Conservation (phyloP, 1,140 invertebrate genomes). For the Saccostrea cuccullata region DNA sequence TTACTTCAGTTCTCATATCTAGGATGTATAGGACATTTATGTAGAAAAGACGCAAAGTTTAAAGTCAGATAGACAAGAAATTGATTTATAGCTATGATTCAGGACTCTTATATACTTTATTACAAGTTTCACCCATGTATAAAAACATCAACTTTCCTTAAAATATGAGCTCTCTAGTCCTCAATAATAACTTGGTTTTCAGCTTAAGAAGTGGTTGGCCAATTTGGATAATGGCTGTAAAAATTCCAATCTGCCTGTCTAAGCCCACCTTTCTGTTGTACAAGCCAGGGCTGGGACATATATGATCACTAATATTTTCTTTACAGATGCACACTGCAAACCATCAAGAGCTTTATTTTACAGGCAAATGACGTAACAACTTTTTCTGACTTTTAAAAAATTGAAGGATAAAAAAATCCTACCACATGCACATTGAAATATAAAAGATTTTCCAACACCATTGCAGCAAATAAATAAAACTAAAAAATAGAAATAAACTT, state of each 20-base stretch:
- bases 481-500: background rate
- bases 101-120: constrained; percentile 33
- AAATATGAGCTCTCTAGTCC: constrained; percentile 29
- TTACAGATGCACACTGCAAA: constrained; percentile 8
- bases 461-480: background rate
- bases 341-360: constrained; percentile 18
- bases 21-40: background rate
- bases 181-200: constrained; percentile 2
- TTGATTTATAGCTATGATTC: constrained; percentile 19
- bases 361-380: background rate
- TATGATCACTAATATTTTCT: constrained; percentile 33
- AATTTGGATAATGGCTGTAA: constrained; percentile 28
- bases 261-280: background rate
- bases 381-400: background rate
- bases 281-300: background rate
- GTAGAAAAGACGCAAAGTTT: background rate
- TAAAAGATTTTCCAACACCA: constrained; percentile 20
- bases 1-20: constrained; percentile 13
- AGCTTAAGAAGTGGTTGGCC: constrained; percentile 9
- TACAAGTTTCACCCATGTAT: background rate
- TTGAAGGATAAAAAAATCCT: background rate
- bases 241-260: constrained; percentile 26
- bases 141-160: constrained; percentile 36
- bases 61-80: background rate
- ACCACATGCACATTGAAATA: background rate